Base-by-base conservation (phyloP, 1,140 invertebrate genomes). In the Pentalonia nigronervosa region DNA sequence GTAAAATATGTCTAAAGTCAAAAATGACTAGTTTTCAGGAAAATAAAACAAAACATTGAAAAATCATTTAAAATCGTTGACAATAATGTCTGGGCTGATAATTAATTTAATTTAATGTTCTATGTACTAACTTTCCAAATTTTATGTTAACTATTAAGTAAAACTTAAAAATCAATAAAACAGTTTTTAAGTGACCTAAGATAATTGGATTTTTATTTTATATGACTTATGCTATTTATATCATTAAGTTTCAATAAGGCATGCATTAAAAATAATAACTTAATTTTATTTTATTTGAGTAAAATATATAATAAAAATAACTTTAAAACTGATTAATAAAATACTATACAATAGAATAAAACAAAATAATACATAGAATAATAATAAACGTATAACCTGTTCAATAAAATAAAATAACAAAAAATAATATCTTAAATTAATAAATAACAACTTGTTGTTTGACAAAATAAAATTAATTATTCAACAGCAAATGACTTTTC, bases 61-160 rank as follows among this genome's bases (percentile, higher is more conserved):
- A 76, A 76, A 76, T n/a, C 60, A 76, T 76, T 76, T n/a, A 76
- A 76, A n/a, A 76, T 76, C 67, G 17, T 76, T 76, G 67, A 76
- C n/a, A 76, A 76, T 34, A 34, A 76, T 76, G 30, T 50, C 48
- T 76, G 67, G n/a, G 67, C 30, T 76, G 11, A 34, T 76, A n/a
- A 76, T 76, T 76, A 76, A 17, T 76, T 76, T 76, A 76, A 14
- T 76, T 34, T 76, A 76, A 9, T 76, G 34, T 76, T 76, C n/a
- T 34, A 76, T 76, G 67, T 76, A 76, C 60, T n/a, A 76, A 76
- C 30, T 76, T 76, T 76, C n/a, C n/a, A n/a, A n/a, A n/a, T n/a
- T n/a, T n/a, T 76, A 14, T 34, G 4, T 81, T 34, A 81, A 34
- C 17, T 81, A 81, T 81, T 81, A 20, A 7, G 67, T 81, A 81